Conservation (phyloP, 2,888 invertebrate species). For the Plebejus argus region DNA sequence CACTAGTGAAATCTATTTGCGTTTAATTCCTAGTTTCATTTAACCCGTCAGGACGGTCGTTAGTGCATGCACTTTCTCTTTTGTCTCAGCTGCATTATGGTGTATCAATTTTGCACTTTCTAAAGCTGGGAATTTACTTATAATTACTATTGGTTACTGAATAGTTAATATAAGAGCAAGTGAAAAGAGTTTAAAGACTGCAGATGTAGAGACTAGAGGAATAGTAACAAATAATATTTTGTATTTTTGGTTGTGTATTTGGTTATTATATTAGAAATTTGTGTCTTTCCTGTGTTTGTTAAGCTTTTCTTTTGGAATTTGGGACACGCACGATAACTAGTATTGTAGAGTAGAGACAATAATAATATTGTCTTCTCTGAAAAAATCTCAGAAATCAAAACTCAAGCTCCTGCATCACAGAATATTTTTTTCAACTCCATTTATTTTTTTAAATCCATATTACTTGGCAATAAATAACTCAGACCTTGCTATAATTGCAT, state of each 20-base stretch:
- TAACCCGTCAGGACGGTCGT: conserved; percentile 14
- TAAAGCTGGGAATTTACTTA: conserved; percentile 18
- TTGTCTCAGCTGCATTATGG: not conserved
- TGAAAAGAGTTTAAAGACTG: not conserved
- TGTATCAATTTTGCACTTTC: conserved; percentile 22
- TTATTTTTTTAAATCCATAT: not conserved
- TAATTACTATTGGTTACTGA: not conserved
- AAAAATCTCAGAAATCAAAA: not conserved
- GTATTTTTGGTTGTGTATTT: too few species aligned
- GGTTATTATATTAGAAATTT: too few species aligned
- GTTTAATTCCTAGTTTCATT: conserved; percentile 10
- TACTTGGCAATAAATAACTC: not conserved
- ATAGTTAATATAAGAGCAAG: not conserved
- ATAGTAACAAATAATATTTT: too few species aligned
- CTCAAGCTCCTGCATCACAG: not conserved
- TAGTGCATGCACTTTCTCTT: conserved; percentile 24
- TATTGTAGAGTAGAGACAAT: not conserved
- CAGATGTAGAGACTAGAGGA: too few species aligned
- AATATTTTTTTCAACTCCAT: not conserved
- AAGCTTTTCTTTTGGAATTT: too few species aligned
- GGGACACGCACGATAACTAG: too few species aligned
- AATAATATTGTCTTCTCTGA: too few species aligned
- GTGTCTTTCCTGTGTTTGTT: too few species aligned
- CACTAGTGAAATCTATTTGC: conserved; percentile 7
- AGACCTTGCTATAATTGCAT: conserved; percentile 22